Evolutionary conservation across 2,797 vertebrate species (phyloP), one percentile per base, ranked within the genome.

Genomic region (Cynodonichthys magdalenae): DNA sequence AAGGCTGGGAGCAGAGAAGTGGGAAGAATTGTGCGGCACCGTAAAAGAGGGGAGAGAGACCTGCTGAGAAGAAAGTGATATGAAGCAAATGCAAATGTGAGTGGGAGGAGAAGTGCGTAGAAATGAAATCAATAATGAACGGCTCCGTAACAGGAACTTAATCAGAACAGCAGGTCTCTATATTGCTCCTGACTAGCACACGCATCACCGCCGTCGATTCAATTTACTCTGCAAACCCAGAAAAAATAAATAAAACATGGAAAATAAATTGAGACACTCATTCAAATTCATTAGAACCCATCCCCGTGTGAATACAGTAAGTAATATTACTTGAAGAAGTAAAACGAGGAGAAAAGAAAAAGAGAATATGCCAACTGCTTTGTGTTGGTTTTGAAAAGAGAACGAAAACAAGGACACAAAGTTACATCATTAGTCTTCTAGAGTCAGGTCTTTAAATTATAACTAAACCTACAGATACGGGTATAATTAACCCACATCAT

Each of bases 161-260:
- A 93, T 93, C 92, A 92, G 89, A 93, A 91, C 88, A 92, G 90
- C 90, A 88, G 91, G 92, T 86, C 87, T 83, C 86, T 90, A 91
- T 93, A 93, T 93, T 92, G 89, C 91, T 92, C 90, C 88, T 91
- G 91, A 92, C 91, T 91, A 91, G 90, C 74, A 70, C 83, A 91
- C 85, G 87, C 89, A 90, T 89, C 85, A 85, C 73, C 69, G 83
- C 77, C 81, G 89, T 91, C 86, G 81, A 93, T 93, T 93, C 90
- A 93, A 93, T 93, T 93, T 92, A 91, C 89, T 89, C 88, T 74
- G 84, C 87, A 89, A 91, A 91, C 86, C 75, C 83, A 79, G 85
- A 80, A 89, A 92, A 92, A 92, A 93, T 93, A 93, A 93, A 93
- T 93, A 93, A 93, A 93, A 92, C 92, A 92, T 92, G 86, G 87